Conservation (phyloP, 2,113 vertebrate genomes). For the Nannobrachium achirus region DNA sequence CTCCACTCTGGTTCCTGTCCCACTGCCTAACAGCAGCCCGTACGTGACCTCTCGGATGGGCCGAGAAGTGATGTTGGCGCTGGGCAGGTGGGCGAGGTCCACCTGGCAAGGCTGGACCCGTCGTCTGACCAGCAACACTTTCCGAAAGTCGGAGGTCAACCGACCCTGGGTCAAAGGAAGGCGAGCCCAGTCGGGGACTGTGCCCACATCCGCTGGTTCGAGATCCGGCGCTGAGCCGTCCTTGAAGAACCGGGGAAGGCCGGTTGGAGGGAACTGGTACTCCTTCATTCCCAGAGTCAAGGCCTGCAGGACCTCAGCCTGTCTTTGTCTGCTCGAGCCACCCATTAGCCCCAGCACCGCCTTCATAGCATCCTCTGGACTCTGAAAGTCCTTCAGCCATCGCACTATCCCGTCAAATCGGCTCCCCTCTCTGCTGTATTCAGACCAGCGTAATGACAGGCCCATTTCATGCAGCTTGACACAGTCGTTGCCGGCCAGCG, state of each 20-base stretch:
- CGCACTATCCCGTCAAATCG: constrained; percentile 76
- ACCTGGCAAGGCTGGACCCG: too few relatives aligned
- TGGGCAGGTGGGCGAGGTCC: too few relatives aligned
- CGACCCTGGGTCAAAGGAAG: constrained; percentile 70
- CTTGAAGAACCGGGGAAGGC: constrained; percentile 79
- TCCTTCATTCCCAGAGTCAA: constrained; percentile 74
- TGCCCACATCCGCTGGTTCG: constrained; percentile 38
- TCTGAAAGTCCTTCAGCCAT: constrained; percentile 79
- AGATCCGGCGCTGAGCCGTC: constrained; percentile 38
- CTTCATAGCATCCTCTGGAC: constrained; percentile 70
- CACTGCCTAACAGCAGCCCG: constrained; percentile 74
- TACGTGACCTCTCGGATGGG: constrained; percentile 85
- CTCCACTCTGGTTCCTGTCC: constrained; percentile 63
- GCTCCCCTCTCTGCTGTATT: constrained; percentile 1
- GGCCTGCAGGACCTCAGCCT: constrained; percentile 17
- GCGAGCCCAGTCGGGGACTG: constrained; percentile 78
- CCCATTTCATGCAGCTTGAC: constrained; percentile 51
- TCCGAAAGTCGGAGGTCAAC: constrained; percentile 72
- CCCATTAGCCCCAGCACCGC: constrained; percentile 66
- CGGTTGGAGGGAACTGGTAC: constrained; percentile 72
- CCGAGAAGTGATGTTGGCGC: too few relatives aligned
- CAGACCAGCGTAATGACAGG: constrained; percentile 34
- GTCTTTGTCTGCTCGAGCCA: constrained; percentile 13
- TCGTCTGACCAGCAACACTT: constrained; percentile 75
- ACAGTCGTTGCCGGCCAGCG: constrained; percentile 85